Evolutionary conservation across 2,113 vertebrate genomes (phyloP).

Genomic region (Dolichallabes microphthalmus): DNA sequence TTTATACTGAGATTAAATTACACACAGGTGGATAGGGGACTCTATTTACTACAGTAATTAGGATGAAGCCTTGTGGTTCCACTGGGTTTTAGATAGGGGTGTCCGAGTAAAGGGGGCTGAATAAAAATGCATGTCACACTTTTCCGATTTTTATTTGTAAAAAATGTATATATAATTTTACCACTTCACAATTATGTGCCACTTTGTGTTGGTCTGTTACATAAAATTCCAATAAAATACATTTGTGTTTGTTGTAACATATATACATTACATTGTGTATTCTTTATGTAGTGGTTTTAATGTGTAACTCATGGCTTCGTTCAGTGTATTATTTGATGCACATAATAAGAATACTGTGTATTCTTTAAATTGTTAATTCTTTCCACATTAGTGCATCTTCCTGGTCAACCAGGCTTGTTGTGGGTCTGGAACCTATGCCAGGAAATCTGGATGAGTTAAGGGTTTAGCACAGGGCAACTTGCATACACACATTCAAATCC

Average conservation of each 20-base stretch:
- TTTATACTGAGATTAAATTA: too few species aligned
- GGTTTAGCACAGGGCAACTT: not conserved
- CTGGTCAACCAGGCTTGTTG: not conserved
- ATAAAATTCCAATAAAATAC: too few species aligned
- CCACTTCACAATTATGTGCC: too few species aligned
- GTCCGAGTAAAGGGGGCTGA: too few species aligned
- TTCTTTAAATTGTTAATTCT: not conserved
- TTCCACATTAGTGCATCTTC: not conserved
- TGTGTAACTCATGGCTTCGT: not conserved
- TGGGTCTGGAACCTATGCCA: not conserved
- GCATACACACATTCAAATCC: not conserved
- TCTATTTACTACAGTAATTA: too few species aligned
- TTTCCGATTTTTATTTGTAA: too few species aligned
- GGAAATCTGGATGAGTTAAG: not conserved
- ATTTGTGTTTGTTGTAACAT: not conserved
- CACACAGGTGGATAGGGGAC: too few species aligned
- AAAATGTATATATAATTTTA: too few species aligned
- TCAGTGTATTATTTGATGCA: not conserved
- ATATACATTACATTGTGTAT: not conserved
- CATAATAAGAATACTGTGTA: not conserved
- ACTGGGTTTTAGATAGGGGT: too few species aligned
- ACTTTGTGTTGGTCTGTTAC: too few species aligned
- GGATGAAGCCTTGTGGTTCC: too few species aligned
- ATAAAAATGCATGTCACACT: too few species aligned
- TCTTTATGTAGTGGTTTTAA: not conserved